Evolutionary conservation across 64 coral and sea anemone species (phyloP).

Genomic region (Porites lutea): DNA sequence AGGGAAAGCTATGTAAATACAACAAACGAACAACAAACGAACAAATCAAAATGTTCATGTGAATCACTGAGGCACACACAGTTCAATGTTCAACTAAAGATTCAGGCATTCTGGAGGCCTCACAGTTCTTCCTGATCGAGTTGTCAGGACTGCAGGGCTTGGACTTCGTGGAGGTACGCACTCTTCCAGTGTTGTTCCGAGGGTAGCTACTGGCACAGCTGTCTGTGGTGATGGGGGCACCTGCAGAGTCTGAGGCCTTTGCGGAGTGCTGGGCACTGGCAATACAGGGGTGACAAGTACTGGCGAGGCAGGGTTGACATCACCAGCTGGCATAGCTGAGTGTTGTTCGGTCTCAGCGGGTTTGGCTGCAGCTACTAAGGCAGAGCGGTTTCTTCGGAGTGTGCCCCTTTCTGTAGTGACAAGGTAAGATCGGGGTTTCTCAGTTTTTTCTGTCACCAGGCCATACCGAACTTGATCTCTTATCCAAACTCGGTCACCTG

Average conservation of each 20-base stretch:
- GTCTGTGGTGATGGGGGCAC: not conserved
- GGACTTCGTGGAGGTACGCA: not conserved
- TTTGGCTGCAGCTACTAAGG: not conserved
- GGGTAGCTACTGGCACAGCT: too few species aligned
- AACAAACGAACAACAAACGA: too few species aligned
- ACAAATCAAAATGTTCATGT: too few species aligned
- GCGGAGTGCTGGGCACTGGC: not conserved
- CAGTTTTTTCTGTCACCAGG: not conserved
- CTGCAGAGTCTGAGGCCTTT: not conserved
- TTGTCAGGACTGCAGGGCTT: not conserved
- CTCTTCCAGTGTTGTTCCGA: too few species aligned
- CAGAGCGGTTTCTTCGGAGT: conserved; percentile 16
- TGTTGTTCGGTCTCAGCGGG: too few species aligned
- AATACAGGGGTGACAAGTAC: too few species aligned
- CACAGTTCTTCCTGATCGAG: not conserved
- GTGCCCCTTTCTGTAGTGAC: conserved; percentile 28
- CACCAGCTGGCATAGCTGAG: too few species aligned
- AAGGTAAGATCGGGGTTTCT: conserved; percentile 18
- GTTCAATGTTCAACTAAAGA: too few species aligned
- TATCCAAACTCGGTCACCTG: conserved; percentile 36
- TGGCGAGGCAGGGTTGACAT: too few species aligned
- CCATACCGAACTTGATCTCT: conserved; percentile 6
- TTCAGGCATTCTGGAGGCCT: too few species aligned
- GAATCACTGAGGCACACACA: too few species aligned
- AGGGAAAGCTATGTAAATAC: too few species aligned